A percentile compares a stretch with the other conserved stretches of the same genome.
Conservation (phyloP, 2,113 vertebrate species). For the Andinoacara biseriatus region DNA sequence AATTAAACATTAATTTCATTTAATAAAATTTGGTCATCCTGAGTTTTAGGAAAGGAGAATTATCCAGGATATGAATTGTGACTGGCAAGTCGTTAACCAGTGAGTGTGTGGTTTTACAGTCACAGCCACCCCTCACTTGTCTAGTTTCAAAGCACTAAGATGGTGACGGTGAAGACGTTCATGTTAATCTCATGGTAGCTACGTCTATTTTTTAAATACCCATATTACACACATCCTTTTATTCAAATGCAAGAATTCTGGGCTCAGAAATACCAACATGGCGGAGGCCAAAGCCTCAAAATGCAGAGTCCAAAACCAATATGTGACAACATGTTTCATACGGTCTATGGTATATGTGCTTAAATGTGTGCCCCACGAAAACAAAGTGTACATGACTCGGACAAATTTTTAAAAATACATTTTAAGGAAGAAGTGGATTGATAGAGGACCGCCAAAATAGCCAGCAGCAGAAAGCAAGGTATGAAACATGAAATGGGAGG, state of each 20-base stretch:
- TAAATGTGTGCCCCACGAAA: no score
- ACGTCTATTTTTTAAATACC: neutral
- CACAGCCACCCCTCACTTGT: neutral
- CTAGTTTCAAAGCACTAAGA: neutral
- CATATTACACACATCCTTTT: no score
- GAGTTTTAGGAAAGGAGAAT: neutral
- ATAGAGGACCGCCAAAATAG: no score
- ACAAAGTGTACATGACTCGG: no score
- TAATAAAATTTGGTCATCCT: no score
- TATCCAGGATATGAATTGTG: neutral
- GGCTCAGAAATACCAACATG: neutral
- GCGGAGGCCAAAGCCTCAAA: neutral
- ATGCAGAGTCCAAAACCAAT: neutral
- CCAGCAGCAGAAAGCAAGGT: no score
- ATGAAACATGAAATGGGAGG: no score
- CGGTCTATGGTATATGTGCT: no score
- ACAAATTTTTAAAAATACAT: no score
- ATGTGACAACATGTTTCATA: neutral
- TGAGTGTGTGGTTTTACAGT: neutral
- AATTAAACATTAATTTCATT: no score
- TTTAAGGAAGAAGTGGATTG: no score
- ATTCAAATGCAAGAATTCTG: no score
- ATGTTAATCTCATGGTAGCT: neutral
- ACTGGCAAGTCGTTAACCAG: neutral
- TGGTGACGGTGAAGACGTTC: neutral